These are phyloP conservation scores for Diaprepes abbreviatus DNA, from an alignment of 2,888 invertebrate genomes.

Conservation along the genomic window DNA sequence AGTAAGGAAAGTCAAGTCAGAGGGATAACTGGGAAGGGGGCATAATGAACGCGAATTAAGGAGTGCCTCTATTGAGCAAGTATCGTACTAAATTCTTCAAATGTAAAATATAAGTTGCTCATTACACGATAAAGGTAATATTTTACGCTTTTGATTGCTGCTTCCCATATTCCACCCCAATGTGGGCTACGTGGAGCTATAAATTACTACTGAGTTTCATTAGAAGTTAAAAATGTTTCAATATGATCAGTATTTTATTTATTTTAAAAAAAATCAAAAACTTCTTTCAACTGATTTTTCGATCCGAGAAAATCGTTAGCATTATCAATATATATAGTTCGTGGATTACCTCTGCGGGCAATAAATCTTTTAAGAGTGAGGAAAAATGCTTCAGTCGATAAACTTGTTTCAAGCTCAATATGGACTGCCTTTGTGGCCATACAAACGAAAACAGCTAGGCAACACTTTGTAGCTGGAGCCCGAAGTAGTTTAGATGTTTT, in stretches of 20 bases:
- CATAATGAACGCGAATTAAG: constrained; percentile 59
- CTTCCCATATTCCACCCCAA: constrained; percentile 61
- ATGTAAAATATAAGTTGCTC: constrained; percentile 52
- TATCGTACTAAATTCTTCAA: constrained; percentile 58
- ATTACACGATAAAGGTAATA: constrained; percentile 54
- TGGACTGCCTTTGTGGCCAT: constrained; percentile 44
- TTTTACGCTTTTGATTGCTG: constrained; percentile 58
- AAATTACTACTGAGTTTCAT: constrained; percentile 55
- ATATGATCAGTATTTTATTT: background rate
- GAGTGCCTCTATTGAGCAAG: constrained; percentile 57
- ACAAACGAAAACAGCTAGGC: constrained; percentile 37
- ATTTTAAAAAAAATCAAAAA: constrained; percentile 20
- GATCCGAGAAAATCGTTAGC: constrained; percentile 40
- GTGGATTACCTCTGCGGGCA: constrained; percentile 21
- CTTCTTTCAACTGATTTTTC: constrained; percentile 30
- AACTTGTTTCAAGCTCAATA: constrained; percentile 36
- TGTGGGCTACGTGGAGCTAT: constrained; percentile 57
- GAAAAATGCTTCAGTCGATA: constrained; percentile 41
- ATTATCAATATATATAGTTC: constrained; percentile 34
- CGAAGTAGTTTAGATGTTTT: constrained; percentile 6
- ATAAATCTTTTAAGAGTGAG: constrained; percentile 38
- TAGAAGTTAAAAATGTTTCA: constrained; percentile 12
- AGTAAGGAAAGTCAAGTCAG: constrained; percentile 29
- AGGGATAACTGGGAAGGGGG: constrained; percentile 52
- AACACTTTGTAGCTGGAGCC: constrained; percentile 4